Evolutionary conservation across 1,140 invertebrate species (phyloP), one percentile per base, ranked within the genome.

Genomic region (Brachionus angularis): DNA sequence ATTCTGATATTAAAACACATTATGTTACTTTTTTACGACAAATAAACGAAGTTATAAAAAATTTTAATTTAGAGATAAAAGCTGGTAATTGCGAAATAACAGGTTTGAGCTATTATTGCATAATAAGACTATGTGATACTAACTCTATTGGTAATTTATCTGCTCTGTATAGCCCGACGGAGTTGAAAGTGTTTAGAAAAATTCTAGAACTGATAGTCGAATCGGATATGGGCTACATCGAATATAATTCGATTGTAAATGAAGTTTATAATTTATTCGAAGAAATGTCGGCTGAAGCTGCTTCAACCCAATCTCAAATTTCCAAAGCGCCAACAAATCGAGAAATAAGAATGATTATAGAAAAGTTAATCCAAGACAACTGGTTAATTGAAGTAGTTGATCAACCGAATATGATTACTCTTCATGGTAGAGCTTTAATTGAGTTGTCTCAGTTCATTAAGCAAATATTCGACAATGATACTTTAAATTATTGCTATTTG

Each of bases 1-100:
- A 67, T 7, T 18, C 5, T 21, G n/a, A 50, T 12, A 16, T 47
- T 8, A 67, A 67, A 42, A 18, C 12, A 16, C 16, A 21, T 3
- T 67, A 67, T n/a, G 62, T 50, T n/a, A 67, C 21, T n/a, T 67
- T 67, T 50, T 50, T 67, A 23, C 62, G 62, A 5, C 18, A 67
- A 50, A 67, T 67, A 67, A 67, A 67, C 21, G 42, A 46, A 10
- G 8, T 16, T 34, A 67, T 67, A 5, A 46, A 50, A 46, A 18
- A 46, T 18, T 67, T 67, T 36, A 50, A 67, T 21, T 47, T 67
- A 23, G 62, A 67, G 29, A 67, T 67, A 47, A 67, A 47, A 67
- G 31, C 39, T 18, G 62, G 62, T 21, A 50, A 47, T 47, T 67
- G 62, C 47, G 62, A 67, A 25, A 46, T 67, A 34, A 67, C 62